Base-by-base conservation (phyloP, 2,888 invertebrate genomes). In the Lithophane socia region DNA sequence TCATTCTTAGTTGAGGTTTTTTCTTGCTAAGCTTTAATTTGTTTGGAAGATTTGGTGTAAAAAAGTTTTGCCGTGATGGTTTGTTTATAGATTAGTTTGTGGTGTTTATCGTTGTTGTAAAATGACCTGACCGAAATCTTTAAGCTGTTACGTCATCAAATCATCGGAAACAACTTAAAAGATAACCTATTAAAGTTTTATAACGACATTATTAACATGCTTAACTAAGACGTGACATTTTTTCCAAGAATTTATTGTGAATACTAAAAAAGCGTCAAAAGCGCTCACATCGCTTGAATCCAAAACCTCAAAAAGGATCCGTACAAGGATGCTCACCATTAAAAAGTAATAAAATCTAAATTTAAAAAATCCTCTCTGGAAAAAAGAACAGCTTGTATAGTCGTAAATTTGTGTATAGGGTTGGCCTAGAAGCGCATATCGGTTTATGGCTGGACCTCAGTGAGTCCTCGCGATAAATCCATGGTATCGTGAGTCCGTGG, bases 321-420 rank as follows among this genome's bases (percentile, higher is more conserved):
- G 83, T 85, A 87, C 86, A 82, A 88, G 79, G 86, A 88, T 90
- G 87, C 90, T 86, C 88, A 86, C 89, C 90, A 92, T 93, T 92
- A 93, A 90, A 92, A 90, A 88, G 89, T 90, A 93, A 93, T 93
- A 94, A 93, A 93, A 92, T 91, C 92, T 82, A 91, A 93, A 93
- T 92, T 90, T 82, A 87, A 89, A 90, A 89, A 87, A 81, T 77
- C 47, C 5, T 64, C n/a, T 54, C 24, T 21, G 37, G 47, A 18
- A 75, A 86, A 73, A 72, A 42, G 64, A 77, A 75, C 81, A 71
- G 18, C 64, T 77, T 80, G 65, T 79, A 75, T 61, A 66, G 60
- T 81, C 77, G 80, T 85, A 86, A 87, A 89, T 85, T 88, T 87
- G 78, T 86, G 66, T 79, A 70, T 75, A 70, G 73, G 60, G 77